These are phyloP conservation scores for Sander lucioperca DNA, from an alignment of 2,113 vertebrate species.

Conservation along the genomic window DNA sequence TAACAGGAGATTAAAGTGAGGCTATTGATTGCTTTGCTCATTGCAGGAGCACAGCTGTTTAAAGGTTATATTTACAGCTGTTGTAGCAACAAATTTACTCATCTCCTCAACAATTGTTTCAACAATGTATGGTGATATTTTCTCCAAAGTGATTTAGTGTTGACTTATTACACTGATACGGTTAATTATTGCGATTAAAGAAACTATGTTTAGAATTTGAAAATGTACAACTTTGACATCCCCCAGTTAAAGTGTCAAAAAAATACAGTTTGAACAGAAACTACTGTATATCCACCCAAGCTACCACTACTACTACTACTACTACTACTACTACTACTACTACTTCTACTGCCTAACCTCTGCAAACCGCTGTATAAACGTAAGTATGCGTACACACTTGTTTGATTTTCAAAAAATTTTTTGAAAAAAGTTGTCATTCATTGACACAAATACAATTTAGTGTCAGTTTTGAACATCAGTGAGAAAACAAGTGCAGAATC, in stretches of 20 bases:
- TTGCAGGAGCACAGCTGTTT: background rate
- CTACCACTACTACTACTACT: background rate
- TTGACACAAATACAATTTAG: background rate
- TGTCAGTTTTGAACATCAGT: background rate
- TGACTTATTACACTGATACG: background rate
- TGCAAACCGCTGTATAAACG: background rate
- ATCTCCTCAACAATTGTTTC: background rate
- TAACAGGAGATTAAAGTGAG: background rate
- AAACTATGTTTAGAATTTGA: too few species aligned
- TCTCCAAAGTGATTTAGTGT: background rate
- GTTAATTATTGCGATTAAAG: background rate
- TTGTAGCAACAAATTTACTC: background rate
- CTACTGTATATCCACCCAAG: background rate
- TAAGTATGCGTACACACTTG: background rate
- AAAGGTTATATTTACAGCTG: background rate
- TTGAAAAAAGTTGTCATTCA: too few species aligned
- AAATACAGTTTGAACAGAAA: background rate
- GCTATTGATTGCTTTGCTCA: background rate
- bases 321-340: background rate
- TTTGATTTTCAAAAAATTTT: too few species aligned
- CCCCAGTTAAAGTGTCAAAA: background rate
- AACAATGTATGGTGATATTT: background rate
- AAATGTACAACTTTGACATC: background rate
- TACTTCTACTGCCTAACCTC: background rate
- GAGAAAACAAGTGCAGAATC: conserved; percentile 5